Conservation (phyloP, 2,797 vertebrate genomes). For the Megalops cyprinoides region DNA sequence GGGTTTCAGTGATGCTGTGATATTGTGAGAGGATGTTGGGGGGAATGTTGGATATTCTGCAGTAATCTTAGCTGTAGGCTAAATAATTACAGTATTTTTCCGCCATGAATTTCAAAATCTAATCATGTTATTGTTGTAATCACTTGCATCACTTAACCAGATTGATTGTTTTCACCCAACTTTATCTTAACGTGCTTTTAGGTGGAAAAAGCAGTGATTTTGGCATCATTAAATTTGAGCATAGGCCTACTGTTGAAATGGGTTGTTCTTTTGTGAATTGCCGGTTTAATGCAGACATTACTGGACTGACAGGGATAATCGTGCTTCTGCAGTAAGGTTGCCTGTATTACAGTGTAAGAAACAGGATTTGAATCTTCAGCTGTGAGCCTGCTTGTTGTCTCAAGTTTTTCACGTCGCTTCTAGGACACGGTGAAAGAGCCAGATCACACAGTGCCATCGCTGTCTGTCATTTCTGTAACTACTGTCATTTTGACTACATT, state of each 20-base stretch:
- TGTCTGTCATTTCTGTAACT: slow-evolving; percentile 74
- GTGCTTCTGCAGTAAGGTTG: slow-evolving; percentile 30
- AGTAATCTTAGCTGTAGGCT: slow-evolving; percentile 26
- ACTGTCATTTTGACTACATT: slow-evolving; percentile 79
- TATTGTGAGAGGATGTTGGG: neutral
- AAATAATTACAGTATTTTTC: slow-evolving; percentile 23
- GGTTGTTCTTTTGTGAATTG: slow-evolving; percentile 44
- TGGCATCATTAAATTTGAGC: slow-evolving; percentile 44
- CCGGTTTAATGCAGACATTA: slow-evolving; percentile 36
- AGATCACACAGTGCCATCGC: slow-evolving; percentile 64
- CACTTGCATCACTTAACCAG: slow-evolving; percentile 52
- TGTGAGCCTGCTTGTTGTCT: slow-evolving; percentile 50
- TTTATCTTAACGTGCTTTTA: slow-evolving; percentile 42
- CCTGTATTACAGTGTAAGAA: slow-evolving; percentile 35
- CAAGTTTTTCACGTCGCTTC: slow-evolving; percentile 51
- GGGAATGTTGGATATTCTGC: slow-evolving; percentile 1
- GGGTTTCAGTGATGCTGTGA: slow-evolving; percentile 6
- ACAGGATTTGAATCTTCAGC: slow-evolving; percentile 28
- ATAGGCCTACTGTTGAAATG: slow-evolving; percentile 40
- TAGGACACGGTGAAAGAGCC: slow-evolving; percentile 52
- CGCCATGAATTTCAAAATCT: slow-evolving; percentile 18
- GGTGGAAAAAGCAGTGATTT: slow-evolving; percentile 42
- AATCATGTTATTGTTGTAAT: slow-evolving; percentile 34
- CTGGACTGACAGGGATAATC: slow-evolving; percentile 34
- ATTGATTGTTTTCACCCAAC: slow-evolving; percentile 52